Evolutionary conservation across 2,113 vertebrate species (phyloP).

Genomic region (Saguinus imperator): DNA sequence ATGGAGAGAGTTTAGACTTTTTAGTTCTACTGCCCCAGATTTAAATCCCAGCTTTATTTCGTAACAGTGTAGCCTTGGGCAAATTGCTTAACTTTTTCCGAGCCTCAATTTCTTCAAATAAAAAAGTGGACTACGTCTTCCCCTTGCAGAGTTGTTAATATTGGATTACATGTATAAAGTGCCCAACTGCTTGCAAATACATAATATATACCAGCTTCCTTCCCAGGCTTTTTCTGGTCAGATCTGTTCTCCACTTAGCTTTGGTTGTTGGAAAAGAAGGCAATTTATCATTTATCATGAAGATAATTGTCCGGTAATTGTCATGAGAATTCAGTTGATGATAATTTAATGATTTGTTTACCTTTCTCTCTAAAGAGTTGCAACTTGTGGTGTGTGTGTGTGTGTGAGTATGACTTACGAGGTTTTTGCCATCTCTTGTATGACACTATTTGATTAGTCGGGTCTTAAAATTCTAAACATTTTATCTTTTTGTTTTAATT

Average conservation of each 20-base stretch:
- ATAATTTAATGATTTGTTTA: slow-evolving; percentile 42
- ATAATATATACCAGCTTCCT: not conserved
- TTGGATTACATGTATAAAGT: not conserved
- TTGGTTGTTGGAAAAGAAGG: not conserved
- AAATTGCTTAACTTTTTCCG: not conserved
- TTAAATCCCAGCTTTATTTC: not conserved
- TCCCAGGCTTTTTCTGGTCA: not conserved
- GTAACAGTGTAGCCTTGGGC: not conserved
- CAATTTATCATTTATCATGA: slow-evolving; percentile 16
- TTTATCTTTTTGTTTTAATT: not conserved
- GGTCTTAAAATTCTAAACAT: not conserved
- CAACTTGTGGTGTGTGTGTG: not conserved
- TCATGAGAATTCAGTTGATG: slow-evolving; percentile 24
- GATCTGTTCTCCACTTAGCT: not conserved
- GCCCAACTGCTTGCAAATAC: not conserved
- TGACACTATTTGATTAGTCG: not conserved
- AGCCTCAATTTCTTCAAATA: not conserved
- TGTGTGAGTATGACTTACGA: not conserved
- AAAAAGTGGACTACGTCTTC: not conserved
- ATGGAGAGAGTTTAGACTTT: not conserved
- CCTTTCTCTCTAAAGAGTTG: not conserved
- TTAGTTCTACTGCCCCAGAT: not conserved
- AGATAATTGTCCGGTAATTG: slow-evolving; percentile 9
- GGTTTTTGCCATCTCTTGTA: not conserved
- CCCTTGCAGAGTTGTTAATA: not conserved